A percentile compares a stretch with the other conserved stretches of the same genome.
Conservation (phyloP, 2,113 vertebrate species). For the Ptychochromis oligacanthus region DNA sequence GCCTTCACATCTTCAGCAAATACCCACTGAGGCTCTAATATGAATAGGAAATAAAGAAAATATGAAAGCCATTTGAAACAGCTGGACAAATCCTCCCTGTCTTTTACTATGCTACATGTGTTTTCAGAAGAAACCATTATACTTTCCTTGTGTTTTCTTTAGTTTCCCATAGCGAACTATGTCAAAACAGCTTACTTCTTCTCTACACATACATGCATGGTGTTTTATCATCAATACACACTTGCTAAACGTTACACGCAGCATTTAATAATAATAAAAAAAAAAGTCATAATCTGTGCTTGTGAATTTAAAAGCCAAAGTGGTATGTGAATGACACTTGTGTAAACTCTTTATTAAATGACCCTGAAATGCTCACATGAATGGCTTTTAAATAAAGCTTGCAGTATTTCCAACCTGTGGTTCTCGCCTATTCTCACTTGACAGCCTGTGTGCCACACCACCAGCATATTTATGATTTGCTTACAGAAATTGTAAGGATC, state of each 20-base stretch:
- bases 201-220: not conserved
- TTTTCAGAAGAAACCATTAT: not conserved
- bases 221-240: slow-evolving; percentile 13
- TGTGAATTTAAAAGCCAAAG: slow-evolving; percentile 22
- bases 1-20: not conserved
- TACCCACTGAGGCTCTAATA: not conserved
- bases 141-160: not conserved
- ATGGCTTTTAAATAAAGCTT: slow-evolving; percentile 68
- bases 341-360: slow-evolving; percentile 6
- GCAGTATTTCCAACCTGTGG: slow-evolving; percentile 30
- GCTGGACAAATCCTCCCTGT: not conserved
- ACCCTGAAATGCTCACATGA: slow-evolving; percentile 24
- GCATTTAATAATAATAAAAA: too few relatives aligned
- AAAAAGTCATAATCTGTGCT: slow-evolving; percentile 35
- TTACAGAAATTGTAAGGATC: not conserved
- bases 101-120: not conserved
- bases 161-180: not conserved
- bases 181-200: not conserved
- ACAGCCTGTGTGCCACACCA: not conserved
- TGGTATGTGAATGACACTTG: not conserved
- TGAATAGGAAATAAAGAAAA: not conserved
- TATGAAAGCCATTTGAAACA: slow-evolving; percentile 5
- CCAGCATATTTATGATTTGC: not conserved
- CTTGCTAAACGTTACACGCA: slow-evolving; percentile 41
- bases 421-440: not conserved